These are phyloP conservation scores for Zygogramma bicolorata DNA, from an alignment of 2,888 invertebrate genomes.

Conservation along the genomic window DNA sequence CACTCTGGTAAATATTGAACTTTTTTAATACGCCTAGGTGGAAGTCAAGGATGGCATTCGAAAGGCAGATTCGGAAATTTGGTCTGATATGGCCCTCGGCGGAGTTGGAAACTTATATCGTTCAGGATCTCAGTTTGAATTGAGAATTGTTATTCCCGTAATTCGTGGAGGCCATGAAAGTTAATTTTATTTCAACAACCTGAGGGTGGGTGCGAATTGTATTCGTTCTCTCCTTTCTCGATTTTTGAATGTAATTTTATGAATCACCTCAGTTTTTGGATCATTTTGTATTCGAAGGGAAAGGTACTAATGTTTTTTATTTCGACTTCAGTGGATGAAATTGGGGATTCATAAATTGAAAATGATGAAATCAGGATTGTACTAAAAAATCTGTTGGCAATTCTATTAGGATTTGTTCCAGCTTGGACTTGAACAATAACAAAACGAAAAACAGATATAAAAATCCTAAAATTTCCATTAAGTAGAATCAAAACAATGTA, in stretches of 20 bases:
- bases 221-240: neutral
- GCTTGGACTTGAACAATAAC: too few relatives aligned
- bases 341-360: too few relatives aligned
- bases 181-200: neutral
- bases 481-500: too few relatives aligned
- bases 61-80: neutral
- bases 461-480: too few relatives aligned
- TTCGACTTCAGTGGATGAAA: too few relatives aligned
- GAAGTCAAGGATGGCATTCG: neutral
- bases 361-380: too few relatives aligned
- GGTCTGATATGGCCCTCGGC: neutral
- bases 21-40: constrained; percentile 8
- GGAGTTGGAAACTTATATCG: neutral
- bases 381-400: too few relatives aligned
- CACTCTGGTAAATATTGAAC: neutral
- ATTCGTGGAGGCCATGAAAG: neutral
- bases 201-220: neutral
- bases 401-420: too few relatives aligned
- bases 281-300: too few relatives aligned
- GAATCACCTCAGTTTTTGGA: too few relatives aligned
- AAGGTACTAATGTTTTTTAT: too few relatives aligned
- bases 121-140: neutral
- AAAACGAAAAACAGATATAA: too few relatives aligned
- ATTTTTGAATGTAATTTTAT: neutral
- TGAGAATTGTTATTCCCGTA: neutral